phyloP scores from a whole-genome alignment of 2,113 vertebrate genomes.

The Crotalus viridis region DNA sequence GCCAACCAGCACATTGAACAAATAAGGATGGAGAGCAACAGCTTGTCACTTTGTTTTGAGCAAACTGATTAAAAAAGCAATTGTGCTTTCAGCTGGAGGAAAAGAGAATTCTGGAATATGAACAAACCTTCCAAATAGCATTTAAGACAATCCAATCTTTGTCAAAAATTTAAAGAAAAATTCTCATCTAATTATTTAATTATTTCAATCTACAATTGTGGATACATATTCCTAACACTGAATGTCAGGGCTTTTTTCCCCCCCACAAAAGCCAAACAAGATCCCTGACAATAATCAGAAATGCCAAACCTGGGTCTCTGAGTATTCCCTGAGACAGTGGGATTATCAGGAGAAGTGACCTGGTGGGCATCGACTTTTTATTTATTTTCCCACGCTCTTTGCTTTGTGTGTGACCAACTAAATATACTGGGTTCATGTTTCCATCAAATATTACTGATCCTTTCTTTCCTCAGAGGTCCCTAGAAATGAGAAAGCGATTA shows the following conservation, averaged over 20 bases:
- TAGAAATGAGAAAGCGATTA: background rate
- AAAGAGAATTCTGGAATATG: background rate
- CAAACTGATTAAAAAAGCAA: background rate
- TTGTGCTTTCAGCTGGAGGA: background rate
- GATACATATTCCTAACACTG: background rate
- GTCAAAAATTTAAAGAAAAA: background rate
- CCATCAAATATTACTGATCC: background rate
- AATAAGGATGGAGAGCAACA: background rate
- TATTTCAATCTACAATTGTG: background rate
- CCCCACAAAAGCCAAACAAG: background rate
- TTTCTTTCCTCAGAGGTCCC: background rate
- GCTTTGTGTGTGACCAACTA: background rate
- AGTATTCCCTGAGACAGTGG: background rate
- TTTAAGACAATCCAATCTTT: background rate
- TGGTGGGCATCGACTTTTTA: background rate
- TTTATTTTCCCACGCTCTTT: background rate
- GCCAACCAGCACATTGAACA: background rate
- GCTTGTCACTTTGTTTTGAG: background rate
- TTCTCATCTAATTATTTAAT: background rate
- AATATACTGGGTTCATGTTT: background rate
- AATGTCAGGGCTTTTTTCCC: background rate
- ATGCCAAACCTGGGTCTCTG: background rate
- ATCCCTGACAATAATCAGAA: background rate
- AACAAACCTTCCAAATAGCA: background rate
- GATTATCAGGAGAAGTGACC: background rate